Base-by-base conservation (phyloP, 2,888 invertebrate genomes). In the Sarcophaga variegata region DNA sequence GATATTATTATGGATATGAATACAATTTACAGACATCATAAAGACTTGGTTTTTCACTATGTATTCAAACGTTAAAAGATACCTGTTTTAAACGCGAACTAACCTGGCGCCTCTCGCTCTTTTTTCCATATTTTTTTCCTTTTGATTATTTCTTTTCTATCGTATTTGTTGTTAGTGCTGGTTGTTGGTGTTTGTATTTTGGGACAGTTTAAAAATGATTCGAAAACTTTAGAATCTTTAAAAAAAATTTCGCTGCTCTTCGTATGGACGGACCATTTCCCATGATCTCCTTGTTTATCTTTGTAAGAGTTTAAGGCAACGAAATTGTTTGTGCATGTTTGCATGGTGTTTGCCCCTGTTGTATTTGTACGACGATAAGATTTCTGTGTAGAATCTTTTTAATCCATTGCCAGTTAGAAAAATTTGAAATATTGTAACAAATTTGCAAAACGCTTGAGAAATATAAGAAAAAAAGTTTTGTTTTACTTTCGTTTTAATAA, bases 361-460 rank as follows among this genome's bases (percentile, higher is more conserved):
- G 17, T 54, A 4, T 3, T 5, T 54, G 54, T 4, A 49, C 14
- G 1, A 14, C 17, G 12, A 54, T 54, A 14, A 4, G 17, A 4
- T 54, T 54, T 3, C 17, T 54, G 12, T 83, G 45, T 70, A 66
- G 64, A 81, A 81, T 87, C 78, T 77, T 64, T 78, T 75, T 76
- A 87, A 87, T 87, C 81, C 87, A 67, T 54, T 72, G 59, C 71
- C 64, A 75, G 81, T 84, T 78, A 78, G 81, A 84, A 54, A 87
- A 79, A 82, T 82, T 79, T 84, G 71, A 87, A 76, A 84, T 82
- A 84, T 87, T 84, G 87, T 82, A 69, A 82, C 75, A 79, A 87
- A 84, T 75, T 84, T 82, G 27, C 14, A 27, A 37, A 37, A 37
- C 37, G 37, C 37, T 37, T 0, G 8, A 37, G 37, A 8, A 37